These are phyloP conservation scores for Boulengeromyrus knoepffleri DNA, from an alignment of 2,113 vertebrate species.

Conservation along the genomic window DNA sequence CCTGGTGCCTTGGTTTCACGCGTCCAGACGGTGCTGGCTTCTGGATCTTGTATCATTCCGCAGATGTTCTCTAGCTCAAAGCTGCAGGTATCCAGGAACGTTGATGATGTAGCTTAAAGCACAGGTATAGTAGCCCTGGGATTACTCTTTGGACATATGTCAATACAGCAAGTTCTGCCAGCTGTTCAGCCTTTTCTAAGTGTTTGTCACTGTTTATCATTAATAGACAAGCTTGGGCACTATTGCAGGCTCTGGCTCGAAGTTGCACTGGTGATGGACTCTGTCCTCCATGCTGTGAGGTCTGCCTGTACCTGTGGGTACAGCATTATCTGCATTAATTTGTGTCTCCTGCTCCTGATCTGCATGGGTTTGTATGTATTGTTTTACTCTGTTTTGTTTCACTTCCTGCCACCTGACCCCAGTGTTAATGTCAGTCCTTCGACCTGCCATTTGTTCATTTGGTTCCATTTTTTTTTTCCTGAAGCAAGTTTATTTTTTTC, in stretches of 20 bases:
- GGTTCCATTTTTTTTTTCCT: not conserved
- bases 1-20: constrained; percentile 44
- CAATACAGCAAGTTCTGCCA: not conserved
- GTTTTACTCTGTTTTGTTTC: not conserved
- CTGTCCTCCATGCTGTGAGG: not conserved
- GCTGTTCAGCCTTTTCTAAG: not conserved
- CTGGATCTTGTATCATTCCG: constrained; percentile 82
- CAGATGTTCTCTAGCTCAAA: constrained; percentile 88
- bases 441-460: not conserved
- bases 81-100: constrained; percentile 81
- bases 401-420: not conserved
- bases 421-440: not conserved
- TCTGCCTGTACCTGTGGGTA: not conserved
- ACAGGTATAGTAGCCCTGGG: not conserved
- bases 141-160: not conserved
- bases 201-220: not conserved
- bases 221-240: not conserved
- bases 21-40: constrained; percentile 63
- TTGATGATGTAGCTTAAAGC: constrained; percentile 66
- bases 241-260: not conserved
- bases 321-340: not conserved
- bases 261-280: not conserved
- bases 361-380: not conserved
- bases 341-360: not conserved
- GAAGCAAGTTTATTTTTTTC: not conserved